These are phyloP conservation scores for Hyla sarda DNA, from an alignment of 2,113 vertebrate species.

Conservation along the genomic window DNA sequence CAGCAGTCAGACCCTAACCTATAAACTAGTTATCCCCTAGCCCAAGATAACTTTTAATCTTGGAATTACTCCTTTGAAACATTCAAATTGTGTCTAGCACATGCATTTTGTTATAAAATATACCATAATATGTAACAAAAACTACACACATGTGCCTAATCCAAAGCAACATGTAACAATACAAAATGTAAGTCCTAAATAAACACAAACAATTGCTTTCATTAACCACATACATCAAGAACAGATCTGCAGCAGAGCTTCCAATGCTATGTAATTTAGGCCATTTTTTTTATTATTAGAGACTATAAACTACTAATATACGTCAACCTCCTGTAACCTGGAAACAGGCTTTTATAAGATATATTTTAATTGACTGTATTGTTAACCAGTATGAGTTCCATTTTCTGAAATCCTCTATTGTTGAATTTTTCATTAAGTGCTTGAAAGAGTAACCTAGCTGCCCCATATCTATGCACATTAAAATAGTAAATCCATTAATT, in stretches of 20 bases:
- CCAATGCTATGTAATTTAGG: background rate
- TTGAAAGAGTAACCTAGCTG: background rate
- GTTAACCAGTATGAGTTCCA: background rate
- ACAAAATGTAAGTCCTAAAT: too few relatives aligned
- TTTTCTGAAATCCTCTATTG: background rate
- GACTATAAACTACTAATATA: background rate
- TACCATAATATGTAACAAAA: too few relatives aligned
- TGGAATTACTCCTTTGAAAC: too few relatives aligned
- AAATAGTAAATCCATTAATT: conserved; percentile 3
- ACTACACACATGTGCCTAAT: too few relatives aligned
- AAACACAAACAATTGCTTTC: background rate
- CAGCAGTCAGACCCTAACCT: too few relatives aligned
- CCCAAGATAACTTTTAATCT: too few relatives aligned
- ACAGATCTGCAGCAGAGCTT: background rate
- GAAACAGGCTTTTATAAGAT: background rate
- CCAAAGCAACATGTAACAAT: too few relatives aligned
- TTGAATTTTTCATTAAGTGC: background rate
- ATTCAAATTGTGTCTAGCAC: too few relatives aligned
- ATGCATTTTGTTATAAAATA: too few relatives aligned
- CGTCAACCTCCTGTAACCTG: background rate
- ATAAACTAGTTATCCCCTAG: too few relatives aligned
- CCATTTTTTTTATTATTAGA: background rate
- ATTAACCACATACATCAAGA: background rate
- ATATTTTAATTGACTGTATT: background rate
- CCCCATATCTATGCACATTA: too few relatives aligned